A percentile compares a stretch with the other conserved stretches of the same genome.
Conservation (phyloP, 2,797 vertebrate species). For the Dryobates pubescens region DNA sequence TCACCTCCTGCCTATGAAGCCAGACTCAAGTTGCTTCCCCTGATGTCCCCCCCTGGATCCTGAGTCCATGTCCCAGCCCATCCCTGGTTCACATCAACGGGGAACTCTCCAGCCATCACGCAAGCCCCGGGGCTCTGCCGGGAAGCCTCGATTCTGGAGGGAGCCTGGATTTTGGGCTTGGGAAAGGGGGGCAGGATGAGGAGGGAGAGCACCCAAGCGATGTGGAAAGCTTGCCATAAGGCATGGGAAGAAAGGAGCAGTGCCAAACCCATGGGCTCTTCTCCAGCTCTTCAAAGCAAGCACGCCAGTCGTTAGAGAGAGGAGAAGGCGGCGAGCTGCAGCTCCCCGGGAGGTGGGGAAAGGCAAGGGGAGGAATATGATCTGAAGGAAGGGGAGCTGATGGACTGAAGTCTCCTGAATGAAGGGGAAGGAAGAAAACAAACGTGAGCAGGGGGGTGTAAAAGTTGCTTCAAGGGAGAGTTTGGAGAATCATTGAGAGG, state of each 20-base stretch:
- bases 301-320: conserved; percentile 8
- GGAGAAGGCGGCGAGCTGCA: conserved; percentile 22
- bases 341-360: conserved; percentile 22
- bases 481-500: conserved; percentile 28
- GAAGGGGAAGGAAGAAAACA: conserved; percentile 54
- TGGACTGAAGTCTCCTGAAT: conserved; percentile 61
- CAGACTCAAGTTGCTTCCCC: background rate
- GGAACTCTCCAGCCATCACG: background rate
- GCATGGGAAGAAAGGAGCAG: conserved; percentile 30
- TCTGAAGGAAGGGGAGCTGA: conserved; percentile 10
- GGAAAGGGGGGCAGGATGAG: background rate
- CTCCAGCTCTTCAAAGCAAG: conserved; percentile 66
- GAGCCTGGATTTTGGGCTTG: background rate
- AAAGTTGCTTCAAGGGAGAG: conserved; percentile 35
- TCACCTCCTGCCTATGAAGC: background rate
- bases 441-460: background rate
- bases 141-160: background rate
- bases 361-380: background rate
- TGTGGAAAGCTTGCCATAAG: conserved; percentile 63
- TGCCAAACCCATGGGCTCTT: conserved; percentile 64
- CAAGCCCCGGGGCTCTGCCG: background rate
- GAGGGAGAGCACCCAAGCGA: conserved; percentile 15
- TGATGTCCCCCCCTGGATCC: background rate
- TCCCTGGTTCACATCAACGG: background rate
- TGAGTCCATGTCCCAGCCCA: accelerated